Evolutionary conservation across 2,888 invertebrate species (phyloP).

Genomic region (Drosophila mimetica): DNA sequence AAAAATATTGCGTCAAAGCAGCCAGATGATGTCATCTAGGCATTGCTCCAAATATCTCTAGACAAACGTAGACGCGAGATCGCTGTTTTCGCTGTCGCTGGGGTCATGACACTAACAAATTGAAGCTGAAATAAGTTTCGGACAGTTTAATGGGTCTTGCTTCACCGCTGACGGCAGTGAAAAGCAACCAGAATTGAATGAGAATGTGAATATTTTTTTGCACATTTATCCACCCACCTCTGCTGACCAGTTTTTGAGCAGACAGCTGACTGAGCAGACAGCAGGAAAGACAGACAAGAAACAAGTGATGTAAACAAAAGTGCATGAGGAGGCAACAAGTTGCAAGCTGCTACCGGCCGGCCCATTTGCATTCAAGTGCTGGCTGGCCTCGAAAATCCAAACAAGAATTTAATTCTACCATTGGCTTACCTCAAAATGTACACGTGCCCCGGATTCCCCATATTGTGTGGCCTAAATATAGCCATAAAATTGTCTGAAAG

Average conservation of each 20-base stretch:
- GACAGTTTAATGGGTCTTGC: constrained; percentile 62
- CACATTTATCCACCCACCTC: constrained; percentile 11
- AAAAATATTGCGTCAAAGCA: constrained; percentile 63
- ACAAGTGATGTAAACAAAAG: constrained; percentile 41
- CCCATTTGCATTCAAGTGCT: constrained; percentile 32
- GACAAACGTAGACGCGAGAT: constrained; percentile 25
- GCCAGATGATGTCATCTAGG: constrained; percentile 70
- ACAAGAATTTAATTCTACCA: constrained; percentile 19
- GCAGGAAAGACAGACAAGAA: constrained; percentile 8
- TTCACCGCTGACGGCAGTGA: constrained; percentile 32
- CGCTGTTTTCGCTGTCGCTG: constrained; percentile 48
- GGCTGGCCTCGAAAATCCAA: constrained; percentile 19
- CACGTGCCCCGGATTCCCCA: constrained; percentile 7
- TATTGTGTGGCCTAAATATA: constrained; percentile 30
- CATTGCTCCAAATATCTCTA: constrained; percentile 63
- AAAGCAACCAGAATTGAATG: constrained; percentile 40
- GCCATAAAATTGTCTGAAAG: constrained; percentile 14
- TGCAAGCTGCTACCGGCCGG: constrained; percentile 31
- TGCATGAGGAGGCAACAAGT: constrained; percentile 53
- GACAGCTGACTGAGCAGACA: constrained; percentile 32
- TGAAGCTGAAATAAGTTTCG: constrained; percentile 72
- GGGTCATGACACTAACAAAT: constrained; percentile 74
- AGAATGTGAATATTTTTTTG: constrained; percentile 37
- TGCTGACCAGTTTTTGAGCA: constrained; percentile 1
- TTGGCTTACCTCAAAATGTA: constrained; percentile 13